Evolutionary conservation across 2,113 vertebrate genomes (phyloP).

Genomic region (Ceuthmochares aereus): DNA sequence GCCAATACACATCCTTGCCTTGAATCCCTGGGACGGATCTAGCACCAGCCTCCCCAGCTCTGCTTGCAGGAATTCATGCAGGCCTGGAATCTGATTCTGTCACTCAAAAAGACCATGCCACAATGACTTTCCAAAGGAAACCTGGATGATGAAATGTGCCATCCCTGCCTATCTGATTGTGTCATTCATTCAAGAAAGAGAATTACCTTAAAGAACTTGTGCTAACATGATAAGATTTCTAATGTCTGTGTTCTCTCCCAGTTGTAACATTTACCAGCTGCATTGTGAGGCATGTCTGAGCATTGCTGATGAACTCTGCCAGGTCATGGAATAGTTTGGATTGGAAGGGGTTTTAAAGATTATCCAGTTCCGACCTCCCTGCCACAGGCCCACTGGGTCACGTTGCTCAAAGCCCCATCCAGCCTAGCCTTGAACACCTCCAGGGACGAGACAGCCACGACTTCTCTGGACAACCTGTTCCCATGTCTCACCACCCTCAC

Average conservation of each 20-base stretch:
- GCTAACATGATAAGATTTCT: not conserved
- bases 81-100: not conserved
- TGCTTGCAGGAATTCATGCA: not conserved
- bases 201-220: not conserved
- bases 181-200: not conserved
- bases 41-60: not conserved
- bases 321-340: too few relatives aligned
- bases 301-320: accelerated
- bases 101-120: not conserved
- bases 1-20: accelerated
- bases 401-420: too few relatives aligned
- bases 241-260: not conserved
- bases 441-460: too few relatives aligned
- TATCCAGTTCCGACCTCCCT: too few relatives aligned
- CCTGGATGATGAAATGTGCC: not conserved
- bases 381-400: too few relatives aligned
- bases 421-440: too few relatives aligned
- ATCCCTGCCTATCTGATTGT: not conserved
- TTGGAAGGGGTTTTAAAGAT: too few relatives aligned
- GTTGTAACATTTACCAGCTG: not conserved
- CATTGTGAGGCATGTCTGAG: not conserved
- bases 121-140: not conserved
- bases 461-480: too few relatives aligned
- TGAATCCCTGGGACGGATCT: not conserved
- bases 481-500: too few relatives aligned